Evolutionary conservation across 1,140 invertebrate species (phyloP), one percentile per base, ranked within the genome.

Genomic region (Platyscapa corneri): DNA sequence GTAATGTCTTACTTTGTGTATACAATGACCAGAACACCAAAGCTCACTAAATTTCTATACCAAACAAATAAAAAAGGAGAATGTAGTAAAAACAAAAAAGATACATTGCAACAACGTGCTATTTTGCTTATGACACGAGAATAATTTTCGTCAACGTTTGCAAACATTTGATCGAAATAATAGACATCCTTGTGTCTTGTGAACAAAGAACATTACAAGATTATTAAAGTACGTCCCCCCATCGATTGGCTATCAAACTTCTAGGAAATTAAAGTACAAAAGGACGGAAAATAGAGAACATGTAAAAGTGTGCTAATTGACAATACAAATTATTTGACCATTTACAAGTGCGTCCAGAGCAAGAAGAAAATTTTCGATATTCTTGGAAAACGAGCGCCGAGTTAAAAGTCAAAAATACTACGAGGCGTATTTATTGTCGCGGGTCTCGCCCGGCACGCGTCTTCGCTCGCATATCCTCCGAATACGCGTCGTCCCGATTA

Each of bases 351-450:
- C 5, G 23, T 77, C 34, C 20, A 53, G 46, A 39, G 34, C 42
- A 3, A 1, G 75, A 60, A 20, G 64, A 81, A 70, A 81, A 80
- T 70, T 81, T 70, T 49, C 37, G 18, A 70, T 32, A 49, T 81
- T 81, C 79, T 42, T 1, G 42, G 79, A 81, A 81, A 81, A 53
- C 42, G 30, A 53, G 3, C 32, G 49, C 46, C 76, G 53, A 64
- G 32, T 37, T 78, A 37, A 81, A 81, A 82, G 81, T 82, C 67
- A 82, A 60, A 72, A 82, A 70, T 75, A 76, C 82, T 76, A 56
- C 53, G 23, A 18, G 32, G 39, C 37, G 42, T 74, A 74, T 74
- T 74, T 74, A 74, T n/a, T 74, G 18, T 74, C 37, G 70, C 37
- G 37, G 23, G 42, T 49, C 5, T 72, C 32, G 23, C 37, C 37